Evolutionary conservation across 64 coral and sea anemone species (phyloP), one percentile per base, ranked within the genome.

Genomic region (Montipora cactus): DNA sequence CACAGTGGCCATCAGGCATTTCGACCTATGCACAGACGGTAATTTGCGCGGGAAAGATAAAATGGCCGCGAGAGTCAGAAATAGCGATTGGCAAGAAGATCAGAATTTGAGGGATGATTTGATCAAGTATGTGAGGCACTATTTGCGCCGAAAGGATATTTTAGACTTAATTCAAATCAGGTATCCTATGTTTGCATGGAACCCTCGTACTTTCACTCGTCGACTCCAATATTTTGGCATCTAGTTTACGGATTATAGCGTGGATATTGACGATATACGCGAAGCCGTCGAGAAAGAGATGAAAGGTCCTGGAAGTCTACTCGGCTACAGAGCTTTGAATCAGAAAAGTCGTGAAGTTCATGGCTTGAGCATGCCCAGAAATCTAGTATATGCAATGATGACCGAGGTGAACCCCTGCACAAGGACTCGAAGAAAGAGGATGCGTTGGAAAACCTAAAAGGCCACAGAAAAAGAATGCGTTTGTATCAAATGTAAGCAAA

Each of bases 171-270:
- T 92, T 53, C 19, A 20, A 59, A 64, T 85, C 4, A 52, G 25
- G 16, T 86, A 77, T 86, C 90, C 81, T 4, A 25, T 46, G 19
- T 94, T 90, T 90, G 47, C 80, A 2, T 94, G 92, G 87, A 89
- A 79, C 57, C n/a, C 69, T 8, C 6, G 57, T 12, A 90, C 93
- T 84, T 61, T 89, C 4, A 75, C 86, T 74, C 37, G 92, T 53
- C 92, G 79, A 79, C 55, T 94, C 53, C 53, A 57, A 57, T 57
- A 57, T 2, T 57, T 57, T 2, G 6, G 6, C 53, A 8, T 57
- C 53, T 10, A 57, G 53, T 57, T 57, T 57, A 57, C 53, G 53
- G 53, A 57, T 57, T 57, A 57, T 57, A 57, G 53, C 53, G 28
- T 28, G 28, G 28, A 28, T 28, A 28, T 28, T 28, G 28, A 28